Base-by-base conservation (phyloP, 2,888 invertebrate species). In the Drosophila fulvimacula region DNA sequence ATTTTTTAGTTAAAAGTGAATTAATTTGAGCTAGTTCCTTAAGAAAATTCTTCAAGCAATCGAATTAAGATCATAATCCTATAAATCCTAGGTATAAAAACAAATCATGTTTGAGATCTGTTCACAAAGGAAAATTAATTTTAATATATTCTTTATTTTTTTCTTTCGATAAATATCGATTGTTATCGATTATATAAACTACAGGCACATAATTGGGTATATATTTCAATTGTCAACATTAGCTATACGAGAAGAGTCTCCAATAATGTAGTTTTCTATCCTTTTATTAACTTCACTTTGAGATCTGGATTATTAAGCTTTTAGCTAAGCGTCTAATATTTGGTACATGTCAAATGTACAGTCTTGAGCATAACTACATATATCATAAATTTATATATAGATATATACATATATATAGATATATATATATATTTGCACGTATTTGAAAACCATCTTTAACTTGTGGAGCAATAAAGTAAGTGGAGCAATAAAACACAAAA, bases 371-470 rank as follows among this genome's bases (percentile, higher is more conserved):
- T 17, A 32, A 6, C 17, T 48, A 48, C 32, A 48, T 30, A 48
- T 48, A n/a, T n/a, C n/a, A n/a, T n/a, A n/a, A n/a, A n/a, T n/a
- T n/a, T n/a, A n/a, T n/a, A n/a, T n/a, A n/a, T n/a, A n/a, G n/a
- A n/a, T n/a, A 1, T 13, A n/a, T 3, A 32, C 17, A 4, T 1
- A n/a, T 7, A 1, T 2, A 11, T 17, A 27, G n/a, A 27, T 44
- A 24, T 17, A 11, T 7, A 19, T 38, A 0, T 11, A 11, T 7
- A 38, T 13, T 27, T 17, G 17, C 39, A 53, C 38, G 39, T 24
- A 39, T 53, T 30, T 39, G 39, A 53, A 53, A 38, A 13, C 39
- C 15, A 30, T 39, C 6, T 52, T 52, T 24, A 38, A 17, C 32
- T 32, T 11, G 24, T n/a, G n/a, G n/a, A n/a, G 15, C 34, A 10